phyloP scores from a whole-genome alignment of 1,140 invertebrate species.

The Monochamus saltuarius region DNA sequence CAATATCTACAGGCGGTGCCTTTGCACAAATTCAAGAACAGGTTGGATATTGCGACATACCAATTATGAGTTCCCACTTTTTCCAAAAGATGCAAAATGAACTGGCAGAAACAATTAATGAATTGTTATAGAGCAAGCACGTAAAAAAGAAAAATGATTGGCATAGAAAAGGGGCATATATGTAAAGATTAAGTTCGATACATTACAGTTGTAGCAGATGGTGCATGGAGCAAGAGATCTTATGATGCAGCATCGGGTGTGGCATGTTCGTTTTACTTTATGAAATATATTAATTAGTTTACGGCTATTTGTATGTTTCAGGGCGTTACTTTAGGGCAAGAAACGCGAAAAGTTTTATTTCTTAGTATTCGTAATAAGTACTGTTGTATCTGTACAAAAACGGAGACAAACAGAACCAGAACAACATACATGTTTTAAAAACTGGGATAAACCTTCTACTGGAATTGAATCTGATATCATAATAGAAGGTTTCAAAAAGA shows the following conservation, averaged over 20 bases:
- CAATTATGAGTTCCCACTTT: background rate
- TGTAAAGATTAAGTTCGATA: slow-evolving; percentile 37
- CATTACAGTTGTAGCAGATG: slow-evolving; percentile 45
- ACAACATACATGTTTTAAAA: slow-evolving; percentile 32
- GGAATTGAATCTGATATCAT: slow-evolving; percentile 49
- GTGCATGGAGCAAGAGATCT: slow-evolving; percentile 42
- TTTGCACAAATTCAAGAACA: background rate
- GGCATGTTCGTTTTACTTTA: slow-evolving; percentile 2
- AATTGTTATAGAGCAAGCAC: background rate
- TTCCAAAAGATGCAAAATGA: background rate
- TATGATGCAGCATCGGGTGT: slow-evolving; percentile 42
- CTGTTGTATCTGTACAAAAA: slow-evolving; percentile 39
- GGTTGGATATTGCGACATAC: background rate
- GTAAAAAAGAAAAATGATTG: slow-evolving; percentile 16
- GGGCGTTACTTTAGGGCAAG: slow-evolving; percentile 31
- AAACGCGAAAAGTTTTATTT: slow-evolving; percentile 30
- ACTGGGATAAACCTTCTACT: slow-evolving; percentile 37
- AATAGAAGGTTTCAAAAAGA: slow-evolving; percentile 45
- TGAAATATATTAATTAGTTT: slow-evolving; percentile 25
- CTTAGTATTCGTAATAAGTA: slow-evolving; percentile 45
- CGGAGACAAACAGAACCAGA: background rate
- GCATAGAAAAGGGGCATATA: slow-evolving; percentile 37
- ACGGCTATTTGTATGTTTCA: background rate
- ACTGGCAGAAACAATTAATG: background rate
- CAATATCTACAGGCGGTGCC: background rate